Base-by-base conservation (phyloP, 2,113 vertebrate genomes). In the Lagopus leucura region DNA sequence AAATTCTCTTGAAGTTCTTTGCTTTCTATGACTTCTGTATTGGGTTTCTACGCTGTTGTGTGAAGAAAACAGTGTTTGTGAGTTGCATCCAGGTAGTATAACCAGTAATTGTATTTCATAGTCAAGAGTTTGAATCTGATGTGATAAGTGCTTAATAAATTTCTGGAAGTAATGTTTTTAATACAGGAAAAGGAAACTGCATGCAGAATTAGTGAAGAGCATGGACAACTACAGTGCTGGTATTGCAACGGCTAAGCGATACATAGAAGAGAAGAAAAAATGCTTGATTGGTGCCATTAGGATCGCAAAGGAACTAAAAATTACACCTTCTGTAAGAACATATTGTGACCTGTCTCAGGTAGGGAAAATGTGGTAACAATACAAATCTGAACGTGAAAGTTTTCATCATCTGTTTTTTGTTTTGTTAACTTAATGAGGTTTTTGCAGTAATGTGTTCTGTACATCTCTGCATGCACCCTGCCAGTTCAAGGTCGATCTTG, bases 251-350 rank as follows among this genome's bases (percentile, higher is more conserved):
- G 86, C 96, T 50, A 96, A 98, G 91, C 82, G 88, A 17, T 61
- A 55, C 27, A 95, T 99, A 21, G 97, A 98, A 91, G 95, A 97
- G 72, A 98, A 97, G 87, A 97, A 92, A 40, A 96, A 94, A 67
- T 79, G 87, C 36, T 96, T 99, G 91, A 87, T 90, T 79, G 95
- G 76, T 67, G 97, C 98, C 55, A 97, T 99, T 94, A 98, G 98
- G 86, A 98, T 97, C 79, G 98, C 98, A 94, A 97, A 79, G 86
- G 97, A 98, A 77, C 92, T 99, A 42, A 97, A 96, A 50, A 85
- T 83, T 22, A 89, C 97, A n/a, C 95, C 93, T 82, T 97, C 97
- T 71, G 54, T 98, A 43, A 97, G 97, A 94, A 93, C 90, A 45
- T 98, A 93, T 57, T 98, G 96, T 96, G 93, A 97, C 82, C 72